These are phyloP conservation scores for Kryptolebias ocellatus DNA, from an alignment of 2,797 vertebrate genomes.

Conservation along the genomic window DNA sequence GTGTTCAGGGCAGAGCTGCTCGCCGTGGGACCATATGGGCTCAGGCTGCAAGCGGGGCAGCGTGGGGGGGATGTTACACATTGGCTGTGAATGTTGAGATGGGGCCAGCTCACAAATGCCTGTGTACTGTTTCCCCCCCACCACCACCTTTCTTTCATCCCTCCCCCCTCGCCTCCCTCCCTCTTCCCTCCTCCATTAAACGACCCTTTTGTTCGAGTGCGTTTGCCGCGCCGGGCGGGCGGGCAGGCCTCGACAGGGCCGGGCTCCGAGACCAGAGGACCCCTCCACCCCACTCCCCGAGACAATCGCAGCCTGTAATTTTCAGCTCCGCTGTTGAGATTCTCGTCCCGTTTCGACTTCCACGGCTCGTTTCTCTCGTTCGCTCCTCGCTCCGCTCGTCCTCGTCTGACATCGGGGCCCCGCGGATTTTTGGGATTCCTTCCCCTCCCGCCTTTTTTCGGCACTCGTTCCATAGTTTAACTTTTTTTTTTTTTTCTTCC, in stretches of 20 bases:
- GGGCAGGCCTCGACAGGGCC: slow-evolving; percentile 60
- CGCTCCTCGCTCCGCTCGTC: slow-evolving; percentile 29
- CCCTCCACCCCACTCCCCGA: too few species aligned
- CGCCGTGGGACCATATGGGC: slow-evolving; percentile 59
- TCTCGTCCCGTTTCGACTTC: slow-evolving; percentile 11
- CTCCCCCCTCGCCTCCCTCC: slow-evolving; percentile 51
- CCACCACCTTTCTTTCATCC: slow-evolving; percentile 48
- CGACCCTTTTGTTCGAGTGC: slow-evolving; percentile 80
- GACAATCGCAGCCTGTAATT: slow-evolving; percentile 44
- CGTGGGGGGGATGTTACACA: slow-evolving; percentile 71
- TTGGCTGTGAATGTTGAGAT: slow-evolving; percentile 85
- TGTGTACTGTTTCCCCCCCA: slow-evolving; percentile 73
- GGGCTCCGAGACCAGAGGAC: slow-evolving; percentile 50
- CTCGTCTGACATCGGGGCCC: slow-evolving; percentile 41
- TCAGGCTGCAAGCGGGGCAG: slow-evolving; percentile 50
- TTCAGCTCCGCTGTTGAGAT: slow-evolving; percentile 2
- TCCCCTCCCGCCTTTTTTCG: slow-evolving; percentile 56
- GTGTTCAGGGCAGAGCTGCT: slow-evolving; percentile 33
- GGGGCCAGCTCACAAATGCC: slow-evolving; percentile 78
- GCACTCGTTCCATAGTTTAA: slow-evolving; percentile 39
- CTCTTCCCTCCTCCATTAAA: slow-evolving; percentile 80
- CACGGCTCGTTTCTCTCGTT: slow-evolving; percentile 1
- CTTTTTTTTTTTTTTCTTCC: slow-evolving; percentile 18
- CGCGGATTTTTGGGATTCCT: slow-evolving; percentile 68
- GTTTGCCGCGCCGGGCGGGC: slow-evolving; percentile 68